Percentiles rank a stretch among this genome's conserved stretches.
These are phyloP conservation scores for Wiebesia pumilae DNA, from an alignment of 1,140 invertebrate species.

Conservation along the genomic window DNA sequence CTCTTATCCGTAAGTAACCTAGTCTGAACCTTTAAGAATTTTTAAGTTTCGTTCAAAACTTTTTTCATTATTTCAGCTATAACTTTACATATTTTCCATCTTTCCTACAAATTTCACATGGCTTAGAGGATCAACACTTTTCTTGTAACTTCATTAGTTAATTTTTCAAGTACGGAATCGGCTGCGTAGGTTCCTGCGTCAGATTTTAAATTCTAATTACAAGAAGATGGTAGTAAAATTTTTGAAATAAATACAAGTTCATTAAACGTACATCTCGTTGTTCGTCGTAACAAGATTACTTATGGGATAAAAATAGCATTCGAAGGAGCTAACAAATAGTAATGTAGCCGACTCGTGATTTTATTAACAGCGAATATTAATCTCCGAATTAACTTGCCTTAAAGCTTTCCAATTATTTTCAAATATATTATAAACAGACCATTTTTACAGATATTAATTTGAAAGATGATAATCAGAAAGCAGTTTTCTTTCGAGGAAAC, in stretches of 20 bases:
- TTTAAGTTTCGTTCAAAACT: slow-evolving; percentile 16
- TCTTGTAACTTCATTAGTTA: slow-evolving; percentile 13
- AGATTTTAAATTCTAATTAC: not conserved
- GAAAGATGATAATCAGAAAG: too few species aligned
- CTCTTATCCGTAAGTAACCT: not conserved
- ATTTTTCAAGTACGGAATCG: not conserved
- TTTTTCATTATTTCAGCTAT: slow-evolving; percentile 10
- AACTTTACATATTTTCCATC: not conserved
- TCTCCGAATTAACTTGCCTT: too few species aligned
- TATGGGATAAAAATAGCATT: too few species aligned
- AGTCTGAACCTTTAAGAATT: slow-evolving; percentile 11
- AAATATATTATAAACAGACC: too few species aligned
- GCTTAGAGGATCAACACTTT: slow-evolving; percentile 6
- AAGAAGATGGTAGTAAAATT: not conserved
- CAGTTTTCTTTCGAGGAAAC: too few species aligned
- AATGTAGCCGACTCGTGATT: too few species aligned
- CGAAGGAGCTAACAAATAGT: too few species aligned
- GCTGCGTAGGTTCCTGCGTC: not conserved
- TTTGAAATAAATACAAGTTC: not conserved
- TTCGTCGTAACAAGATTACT: not conserved
- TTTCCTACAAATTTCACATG: slow-evolving; percentile 1
- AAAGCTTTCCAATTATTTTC: too few species aligned
- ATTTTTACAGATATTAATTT: too few species aligned
- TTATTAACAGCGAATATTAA: too few species aligned
- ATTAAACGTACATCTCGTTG: too few species aligned